Evolutionary conservation across 1,140 invertebrate species (phyloP), one percentile per base, ranked within the genome.

Genomic region (Chionoecetes opilio): DNA sequence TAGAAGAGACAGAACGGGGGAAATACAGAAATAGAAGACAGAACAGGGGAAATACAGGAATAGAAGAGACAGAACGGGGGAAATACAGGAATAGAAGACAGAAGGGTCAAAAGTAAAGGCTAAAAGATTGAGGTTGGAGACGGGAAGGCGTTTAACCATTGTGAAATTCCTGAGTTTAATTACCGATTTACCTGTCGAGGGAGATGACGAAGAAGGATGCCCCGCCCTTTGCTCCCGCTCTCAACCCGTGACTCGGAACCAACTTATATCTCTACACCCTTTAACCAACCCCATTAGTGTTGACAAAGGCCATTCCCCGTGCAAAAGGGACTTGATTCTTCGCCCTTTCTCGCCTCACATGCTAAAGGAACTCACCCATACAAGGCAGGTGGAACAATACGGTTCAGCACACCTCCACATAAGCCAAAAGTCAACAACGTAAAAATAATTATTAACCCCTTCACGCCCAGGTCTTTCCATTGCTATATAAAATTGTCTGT

Each of bases 191-290:
- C 21, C 63, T 75, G 63, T 75, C 63, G 8, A 3, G n/a, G 63
- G 8, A 26, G 26, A 75, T 75, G 63, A 75, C 63, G 63, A 0
- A 21, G n/a, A 8, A 75, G 63, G 63, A 75, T 17, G 63, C 6
- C n/a, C n/a, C 21, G n/a, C n/a, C 63, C n/a, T n/a, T n/a, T n/a
- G n/a, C n/a, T n/a, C n/a, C n/a, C 21, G n/a, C n/a, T 26, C 6
- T n/a, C 63, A 75, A 75, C n/a, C 63, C 63, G n/a, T 75, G 63
- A 75, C 63, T n/a, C 6, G 63, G 63, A 75, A 75, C 63, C 63
- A 75, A 75, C 21, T n/a, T 17, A 75, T 75, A 14, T 26, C 63
- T 75, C 63, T 17, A n/a, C 63, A 53, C 11, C 14, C 41, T 46
- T 8, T 1, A 0, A 21, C 26, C n/a, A n/a, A 21, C 26, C 63